Evolutionary conservation across 2,888 invertebrate species (phyloP).

Genomic region (Trichopoda pennipes): DNA sequence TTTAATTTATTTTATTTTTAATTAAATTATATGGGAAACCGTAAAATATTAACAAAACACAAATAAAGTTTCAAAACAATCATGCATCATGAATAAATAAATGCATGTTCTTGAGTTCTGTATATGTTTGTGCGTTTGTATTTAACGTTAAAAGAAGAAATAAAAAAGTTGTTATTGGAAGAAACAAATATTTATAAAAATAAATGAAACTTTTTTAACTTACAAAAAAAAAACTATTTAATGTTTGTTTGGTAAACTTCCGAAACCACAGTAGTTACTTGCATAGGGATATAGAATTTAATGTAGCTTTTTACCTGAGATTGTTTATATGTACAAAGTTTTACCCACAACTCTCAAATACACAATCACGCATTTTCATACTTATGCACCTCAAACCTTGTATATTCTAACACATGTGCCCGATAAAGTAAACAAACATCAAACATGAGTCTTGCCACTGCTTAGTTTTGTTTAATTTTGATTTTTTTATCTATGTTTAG

Average conservation of each 20-base stretch:
- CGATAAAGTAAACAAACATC: conserved; percentile 48
- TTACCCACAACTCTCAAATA: conserved; percentile 12
- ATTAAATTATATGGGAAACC: background rate
- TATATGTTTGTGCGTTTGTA: background rate
- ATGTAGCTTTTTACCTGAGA: background rate
- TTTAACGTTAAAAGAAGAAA: conserved; percentile 2
- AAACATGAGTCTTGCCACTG: conserved; percentile 29
- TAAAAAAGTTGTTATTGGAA: conserved; percentile 11
- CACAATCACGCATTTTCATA: conserved; percentile 19
- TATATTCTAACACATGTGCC: conserved; percentile 43
- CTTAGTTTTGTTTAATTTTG: conserved; percentile 10
- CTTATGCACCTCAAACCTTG: conserved; percentile 39
- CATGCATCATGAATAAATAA: background rate
- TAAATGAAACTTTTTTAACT: background rate
- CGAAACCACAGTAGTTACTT: conserved; percentile 52
- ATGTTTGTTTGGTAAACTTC: conserved; percentile 46
- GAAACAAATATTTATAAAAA: background rate
- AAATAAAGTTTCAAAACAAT: background rate
- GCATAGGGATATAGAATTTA: background rate
- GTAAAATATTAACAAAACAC: background rate
- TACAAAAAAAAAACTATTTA: conserved; percentile 52
- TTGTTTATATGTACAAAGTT: conserved; percentile 21
- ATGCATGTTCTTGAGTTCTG: background rate
- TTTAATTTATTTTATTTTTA: too few relatives aligned
- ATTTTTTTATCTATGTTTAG: conserved; percentile 15